Base-by-base conservation (phyloP, 2,797 vertebrate species). In the Anabas testudineus region DNA sequence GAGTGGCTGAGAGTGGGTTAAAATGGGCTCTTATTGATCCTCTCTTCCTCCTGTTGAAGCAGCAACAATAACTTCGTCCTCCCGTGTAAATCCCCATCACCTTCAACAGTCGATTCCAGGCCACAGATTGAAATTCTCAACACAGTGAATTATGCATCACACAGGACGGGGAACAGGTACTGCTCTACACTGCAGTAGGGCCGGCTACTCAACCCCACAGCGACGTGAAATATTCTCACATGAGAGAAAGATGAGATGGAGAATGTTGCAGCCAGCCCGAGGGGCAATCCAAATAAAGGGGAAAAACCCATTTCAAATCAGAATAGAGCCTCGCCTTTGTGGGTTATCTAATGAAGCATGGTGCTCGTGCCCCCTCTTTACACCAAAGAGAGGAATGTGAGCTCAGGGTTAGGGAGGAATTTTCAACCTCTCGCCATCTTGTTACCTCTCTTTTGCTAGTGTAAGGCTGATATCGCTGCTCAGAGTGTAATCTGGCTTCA, bases 311-410 rank as follows among this genome's bases (percentile, higher is more conserved):
- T 73, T 71, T 69, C 36, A 67, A 75, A 85, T 79, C 66, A 75
- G 78, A 80, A 77, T 41, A 52, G 71, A 78, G 65, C 55, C 49
- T 70, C 28, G 66, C 68, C 79, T 83, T 87, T 87, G 87, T 82
- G 73, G 78, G 83, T 78, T 76, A 88, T 83, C 87, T 91, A 89
- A 89, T 87, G 88, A 90, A 78, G 78, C 86, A 74, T 83, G 71
- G 70, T 64, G 69, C 85, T 76, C 41, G 39, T 77, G 67, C 71
- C 73, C 72, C 74, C 65, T 75, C 83, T 87, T 84, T 56, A 71
- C 83, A 84, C 88, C 58, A 76, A 73, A 74, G 64, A 70, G 67
- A 90, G 88, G 87, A 91, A 90, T 91, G 83, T 64, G 72, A 78
- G 82, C 69, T 52, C 74, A 63, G 73, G 82, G 70, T 72, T 71